phyloP scores from a whole-genome alignment of 2,888 invertebrate genomes.

The Eupeodes luniger region DNA sequence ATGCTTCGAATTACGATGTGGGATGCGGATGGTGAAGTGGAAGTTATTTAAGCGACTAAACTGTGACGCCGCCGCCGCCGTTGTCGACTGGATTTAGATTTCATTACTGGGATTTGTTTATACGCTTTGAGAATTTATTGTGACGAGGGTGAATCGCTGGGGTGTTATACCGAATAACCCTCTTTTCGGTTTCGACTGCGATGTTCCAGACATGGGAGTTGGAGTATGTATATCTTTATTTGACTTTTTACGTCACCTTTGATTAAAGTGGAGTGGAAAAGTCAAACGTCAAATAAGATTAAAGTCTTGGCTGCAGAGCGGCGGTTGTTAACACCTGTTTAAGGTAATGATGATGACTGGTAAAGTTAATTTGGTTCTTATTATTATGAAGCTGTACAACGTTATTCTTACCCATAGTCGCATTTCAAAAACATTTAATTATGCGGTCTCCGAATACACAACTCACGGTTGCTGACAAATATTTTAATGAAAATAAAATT shows the following conservation, averaged over 20 bases:
- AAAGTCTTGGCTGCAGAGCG: not conserved
- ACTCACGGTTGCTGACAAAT: conserved; percentile 19
- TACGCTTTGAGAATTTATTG: conserved; percentile 64
- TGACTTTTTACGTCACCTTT: conserved; percentile 38
- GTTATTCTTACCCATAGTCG: not conserved
- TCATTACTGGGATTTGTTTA: conserved; percentile 75
- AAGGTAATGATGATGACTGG: conserved; percentile 5
- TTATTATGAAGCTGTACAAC: not conserved
- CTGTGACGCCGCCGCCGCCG: conserved; percentile 64
- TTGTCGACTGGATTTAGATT: conserved; percentile 70
- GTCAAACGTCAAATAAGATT: conserved; percentile 28
- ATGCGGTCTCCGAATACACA: not conserved
- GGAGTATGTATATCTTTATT: conserved; percentile 15
- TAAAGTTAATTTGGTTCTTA: not conserved
- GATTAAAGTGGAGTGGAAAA: conserved; percentile 19
- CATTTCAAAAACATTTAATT: conserved; percentile 6
- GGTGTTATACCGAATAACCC: conserved; percentile 47
- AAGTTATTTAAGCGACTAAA: conserved; percentile 76
- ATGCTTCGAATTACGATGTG: conserved; percentile 71
- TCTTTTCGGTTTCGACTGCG: conserved; percentile 37
- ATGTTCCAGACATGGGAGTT: conserved; percentile 1
- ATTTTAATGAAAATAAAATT: conserved; percentile 60
- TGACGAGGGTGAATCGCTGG: conserved; percentile 65
- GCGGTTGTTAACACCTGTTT: conserved; percentile 41
- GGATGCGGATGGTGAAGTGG: conserved; percentile 57